A percentile compares a stretch with the other conserved stretches of the same genome.
Evolutionary conservation across 1,140 invertebrate species (phyloP).

Genomic region (Medauroidea extradentata): DNA sequence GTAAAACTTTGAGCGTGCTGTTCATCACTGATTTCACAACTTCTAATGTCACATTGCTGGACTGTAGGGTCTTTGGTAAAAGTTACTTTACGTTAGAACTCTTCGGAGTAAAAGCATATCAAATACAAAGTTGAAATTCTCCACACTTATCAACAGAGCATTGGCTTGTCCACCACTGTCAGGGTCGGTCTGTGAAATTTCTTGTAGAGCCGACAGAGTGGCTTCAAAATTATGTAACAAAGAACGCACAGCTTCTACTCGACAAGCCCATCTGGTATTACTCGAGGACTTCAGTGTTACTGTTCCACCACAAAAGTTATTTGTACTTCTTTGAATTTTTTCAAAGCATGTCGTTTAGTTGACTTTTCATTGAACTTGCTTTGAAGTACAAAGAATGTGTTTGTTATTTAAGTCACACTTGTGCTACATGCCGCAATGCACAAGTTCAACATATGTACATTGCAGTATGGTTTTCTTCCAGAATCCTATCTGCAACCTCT

Average conservation of each 20-base stretch:
- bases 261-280: not conserved
- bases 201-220: not conserved
- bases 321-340: slow-evolving; percentile 4
- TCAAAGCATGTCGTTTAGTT: slow-evolving; percentile 5
- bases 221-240: not conserved
- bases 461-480: slow-evolving; percentile 1
- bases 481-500: slow-evolving; percentile 4
- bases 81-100: slow-evolving; percentile 9
- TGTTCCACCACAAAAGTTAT: slow-evolving; percentile 1
- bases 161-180: slow-evolving; percentile 4
- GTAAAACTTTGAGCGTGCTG: slow-evolving; percentile 1
- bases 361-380: slow-evolving; percentile 8
- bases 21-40: not conserved
- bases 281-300: not conserved
- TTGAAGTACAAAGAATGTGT: slow-evolving; percentile 5
- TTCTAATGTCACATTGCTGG: not conserved
- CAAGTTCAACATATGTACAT: slow-evolving; percentile 4
- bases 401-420: not conserved
- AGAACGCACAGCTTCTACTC: not conserved
- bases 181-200: slow-evolving; percentile 6
- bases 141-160: not conserved
- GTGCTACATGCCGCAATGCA: not conserved
- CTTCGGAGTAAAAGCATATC: not conserved
- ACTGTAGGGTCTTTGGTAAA: slow-evolving; percentile 5
- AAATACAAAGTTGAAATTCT: not conserved